Evolutionary conservation across 2,888 invertebrate species (phyloP), one percentile per base, ranked within the genome.

Genomic region (Drosophila rubida): DNA sequence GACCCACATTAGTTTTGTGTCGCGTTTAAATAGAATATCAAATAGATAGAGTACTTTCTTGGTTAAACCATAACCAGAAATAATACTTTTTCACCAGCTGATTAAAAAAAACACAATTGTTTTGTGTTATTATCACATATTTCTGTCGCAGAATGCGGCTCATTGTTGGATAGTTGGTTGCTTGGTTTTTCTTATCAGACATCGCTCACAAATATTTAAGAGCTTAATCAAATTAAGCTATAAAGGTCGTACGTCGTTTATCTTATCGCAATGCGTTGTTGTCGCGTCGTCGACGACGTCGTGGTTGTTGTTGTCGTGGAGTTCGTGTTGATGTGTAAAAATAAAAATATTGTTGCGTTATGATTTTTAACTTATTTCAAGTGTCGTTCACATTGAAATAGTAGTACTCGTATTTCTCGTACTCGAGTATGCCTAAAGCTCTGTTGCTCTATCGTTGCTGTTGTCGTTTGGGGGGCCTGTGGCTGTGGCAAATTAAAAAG

Each of bases 191-290:
- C 80, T 88, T 81, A 81, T 81, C 81, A 80, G 63, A 57, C 41
- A 63, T 51, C 54, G 49, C 50, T 73, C 69, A 69, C 57, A 84
- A 89, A 89, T 87, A 89, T 89, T 84, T 87, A 69, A 67, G 78
- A 83, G 88, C 85, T 83, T 86, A 85, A 85, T 85, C 79, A 89
- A 85, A 85, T 89, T 89, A 85, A 83, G 89, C 84, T 78, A 88
- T 85, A 85, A 85, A 85, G 89, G 88, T 85, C 85, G 89, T 89
- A 69, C 87, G 75, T 72, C 61, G 79, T 53, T 89, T 89, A 85
- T 85, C 85, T 85, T 89, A 85, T 85, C 85, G 51, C 42, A 0
- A 25, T 44, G 42, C 32, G 41, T 39, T 44, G 48, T 22, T 39
- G 61, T 49, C 30, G 30, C 9, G 30, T 30, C 1, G 23, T 23